phyloP scores from a whole-genome alignment of 2,113 vertebrate species.

The Nothocercus nigrocapillus region DNA sequence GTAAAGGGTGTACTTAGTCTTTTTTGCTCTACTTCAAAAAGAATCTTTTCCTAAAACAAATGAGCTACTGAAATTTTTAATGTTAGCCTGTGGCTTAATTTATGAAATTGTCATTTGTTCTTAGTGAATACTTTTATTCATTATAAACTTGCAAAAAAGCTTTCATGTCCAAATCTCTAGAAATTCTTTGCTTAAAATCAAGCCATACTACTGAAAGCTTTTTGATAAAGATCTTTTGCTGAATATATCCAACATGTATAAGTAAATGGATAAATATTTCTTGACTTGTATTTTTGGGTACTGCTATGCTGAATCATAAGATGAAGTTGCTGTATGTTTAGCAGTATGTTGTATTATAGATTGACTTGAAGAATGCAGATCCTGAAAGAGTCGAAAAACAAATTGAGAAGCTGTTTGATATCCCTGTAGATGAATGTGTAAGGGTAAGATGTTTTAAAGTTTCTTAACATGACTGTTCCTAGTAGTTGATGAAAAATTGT shows the following conservation, averaged over 20 bases:
- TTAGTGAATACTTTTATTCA: too few species aligned
- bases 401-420: conserved; percentile 95
- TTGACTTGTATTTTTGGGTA: background rate
- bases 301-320: background rate
- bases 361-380: conserved; percentile 96
- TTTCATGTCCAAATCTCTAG: background rate
- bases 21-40: too few species aligned
- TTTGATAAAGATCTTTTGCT: background rate
- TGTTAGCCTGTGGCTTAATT: background rate
- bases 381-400: conserved; percentile 91
- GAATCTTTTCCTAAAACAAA: background rate
- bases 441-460: conserved; percentile 77
- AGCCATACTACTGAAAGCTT: background rate
- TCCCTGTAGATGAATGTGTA: conserved; percentile 89
- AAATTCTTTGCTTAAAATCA: background rate
- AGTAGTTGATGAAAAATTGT: background rate
- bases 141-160: background rate
- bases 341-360: conserved; percentile 77
- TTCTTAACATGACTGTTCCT: background rate
- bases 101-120: background rate
- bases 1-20: background rate
- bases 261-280: background rate
- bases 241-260: background rate
- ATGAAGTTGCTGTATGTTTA: background rate
- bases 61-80: background rate